Evolutionary conservation across 2,797 vertebrate genomes (phyloP).

Genomic region (Acanthurus leucopareius): DNA sequence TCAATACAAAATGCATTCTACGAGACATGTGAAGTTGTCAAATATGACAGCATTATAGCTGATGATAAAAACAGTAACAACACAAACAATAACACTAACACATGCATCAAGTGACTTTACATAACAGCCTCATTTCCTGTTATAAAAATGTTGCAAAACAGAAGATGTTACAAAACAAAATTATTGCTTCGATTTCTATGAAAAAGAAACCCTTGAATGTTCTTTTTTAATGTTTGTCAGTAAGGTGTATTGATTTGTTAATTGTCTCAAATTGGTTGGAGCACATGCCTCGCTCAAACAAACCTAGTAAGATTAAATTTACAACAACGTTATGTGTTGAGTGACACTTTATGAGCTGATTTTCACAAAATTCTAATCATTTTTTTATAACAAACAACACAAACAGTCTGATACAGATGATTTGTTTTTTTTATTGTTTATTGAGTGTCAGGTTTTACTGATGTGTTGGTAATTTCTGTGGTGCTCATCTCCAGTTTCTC

Average conservation of each 20-base stretch:
- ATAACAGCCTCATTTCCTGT: no score
- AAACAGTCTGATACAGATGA: constrained; percentile 1
- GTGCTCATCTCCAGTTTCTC: constrained; percentile 6
- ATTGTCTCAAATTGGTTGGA: neutral
- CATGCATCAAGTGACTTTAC: no score
- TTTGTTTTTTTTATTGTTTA: constrained; percentile 48
- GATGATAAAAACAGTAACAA: no score
- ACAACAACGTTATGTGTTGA: neutral
- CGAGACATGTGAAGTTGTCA: neutral
- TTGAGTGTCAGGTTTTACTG: neutral
- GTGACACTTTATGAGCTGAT: neutral
- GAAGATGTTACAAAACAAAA: no score
- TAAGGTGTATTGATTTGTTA: neutral
- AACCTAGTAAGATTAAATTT: neutral
- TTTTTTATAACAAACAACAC: constrained; percentile 9
- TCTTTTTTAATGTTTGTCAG: no score
- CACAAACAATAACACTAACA: no score
- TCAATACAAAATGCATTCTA: neutral
- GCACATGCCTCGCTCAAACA: neutral
- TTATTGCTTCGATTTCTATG: no score
- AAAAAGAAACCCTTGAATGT: no score
- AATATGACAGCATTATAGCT: neutral
- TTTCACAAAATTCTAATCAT: neutral
- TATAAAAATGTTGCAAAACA: no score
- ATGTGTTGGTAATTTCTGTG: constrained; percentile 1